Percentiles rank a stretch among this genome's conserved stretches.
These are phyloP conservation scores for Drosophila niveifrons DNA, from an alignment of 2,888 invertebrate genomes.

Conservation along the genomic window DNA sequence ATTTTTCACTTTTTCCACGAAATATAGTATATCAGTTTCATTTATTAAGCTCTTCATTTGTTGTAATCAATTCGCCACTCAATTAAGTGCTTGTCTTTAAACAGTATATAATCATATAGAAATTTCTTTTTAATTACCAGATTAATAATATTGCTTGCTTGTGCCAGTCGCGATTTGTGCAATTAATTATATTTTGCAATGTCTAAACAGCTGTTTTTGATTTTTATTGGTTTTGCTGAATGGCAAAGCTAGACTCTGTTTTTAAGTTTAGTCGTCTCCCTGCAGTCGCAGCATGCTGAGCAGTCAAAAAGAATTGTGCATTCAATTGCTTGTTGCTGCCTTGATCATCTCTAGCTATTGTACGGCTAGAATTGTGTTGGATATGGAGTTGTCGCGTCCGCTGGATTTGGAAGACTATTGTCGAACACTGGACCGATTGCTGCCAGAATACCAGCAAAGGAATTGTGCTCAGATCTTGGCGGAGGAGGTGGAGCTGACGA, in stretches of 20 bases:
- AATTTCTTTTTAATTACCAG: not conserved
- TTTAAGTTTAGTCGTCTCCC: constrained; percentile 29
- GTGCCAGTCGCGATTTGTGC: not conserved
- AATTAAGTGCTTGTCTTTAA: not conserved
- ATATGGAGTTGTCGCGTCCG: constrained; percentile 35
- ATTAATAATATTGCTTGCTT: not conserved
- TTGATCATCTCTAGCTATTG: constrained; percentile 27
- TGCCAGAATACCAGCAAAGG: constrained; percentile 23
- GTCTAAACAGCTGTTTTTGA: constrained; percentile 29
- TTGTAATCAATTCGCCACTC: not conserved
- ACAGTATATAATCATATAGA: not conserved
- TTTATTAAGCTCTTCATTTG: not conserved
- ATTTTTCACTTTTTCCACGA: constrained; percentile 4
- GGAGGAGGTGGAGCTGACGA: constrained; percentile 24
- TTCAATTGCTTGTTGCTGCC: constrained; percentile 27
- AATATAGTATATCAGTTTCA: not conserved
- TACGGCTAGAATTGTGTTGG: constrained; percentile 25
- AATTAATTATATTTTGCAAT: constrained; percentile 2
- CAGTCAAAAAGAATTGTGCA: constrained; percentile 6
- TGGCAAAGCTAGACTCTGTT: not conserved
- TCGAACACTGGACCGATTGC: constrained; percentile 43
- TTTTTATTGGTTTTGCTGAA: not conserved
- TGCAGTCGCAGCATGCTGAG: constrained; percentile 33
- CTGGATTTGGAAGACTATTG: constrained; percentile 62
- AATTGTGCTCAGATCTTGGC: constrained; percentile 42